Conservation (phyloP, 1,140 invertebrate genomes). For the Thaumatotibia leucotreta region DNA sequence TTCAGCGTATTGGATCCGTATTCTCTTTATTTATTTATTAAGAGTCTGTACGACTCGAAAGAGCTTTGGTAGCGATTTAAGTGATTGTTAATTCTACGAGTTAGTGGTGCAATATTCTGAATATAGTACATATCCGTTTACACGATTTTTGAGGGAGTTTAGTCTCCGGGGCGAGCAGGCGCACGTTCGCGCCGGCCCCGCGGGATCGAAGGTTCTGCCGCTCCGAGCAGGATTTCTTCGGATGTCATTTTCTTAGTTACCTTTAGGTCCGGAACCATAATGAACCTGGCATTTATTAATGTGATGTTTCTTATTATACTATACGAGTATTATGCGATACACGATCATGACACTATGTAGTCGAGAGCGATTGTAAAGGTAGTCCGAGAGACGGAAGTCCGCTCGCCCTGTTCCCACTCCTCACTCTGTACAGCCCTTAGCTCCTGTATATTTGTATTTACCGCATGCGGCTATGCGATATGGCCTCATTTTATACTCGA, state of each 20-base stretch:
- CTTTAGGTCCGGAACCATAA: constrained; percentile 68
- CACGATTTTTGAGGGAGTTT: constrained; percentile 48
- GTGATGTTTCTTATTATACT: constrained; percentile 61
- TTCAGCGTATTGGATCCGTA: constrained; percentile 38
- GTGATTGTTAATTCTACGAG: constrained; percentile 25
- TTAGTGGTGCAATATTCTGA: constrained; percentile 49
- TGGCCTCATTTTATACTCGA: constrained; percentile 54
- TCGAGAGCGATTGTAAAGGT: constrained; percentile 47
- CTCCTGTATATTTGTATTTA: constrained; percentile 64
- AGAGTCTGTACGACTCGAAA: background rate
- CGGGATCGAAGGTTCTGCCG: constrained; percentile 15
- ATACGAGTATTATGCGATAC: constrained; percentile 62
- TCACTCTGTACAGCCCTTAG: constrained; percentile 55
- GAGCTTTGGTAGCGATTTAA: constrained; percentile 23
- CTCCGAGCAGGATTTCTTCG: constrained; percentile 46
- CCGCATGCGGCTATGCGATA: constrained; percentile 46
- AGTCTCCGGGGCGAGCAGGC: constrained; percentile 22
- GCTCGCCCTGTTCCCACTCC: constrained; percentile 20
- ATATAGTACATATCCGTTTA: constrained; percentile 62
- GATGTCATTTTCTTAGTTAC: constrained; percentile 75
- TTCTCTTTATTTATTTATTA: constrained; percentile 27
- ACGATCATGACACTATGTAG: constrained; percentile 67
- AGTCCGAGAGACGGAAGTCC: constrained; percentile 41
- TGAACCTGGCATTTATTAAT: constrained; percentile 74
- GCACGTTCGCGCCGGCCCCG: constrained; percentile 13